phyloP scores from a whole-genome alignment of 2,797 vertebrate genomes.

The Hypotaenidia philippensis region DNA sequence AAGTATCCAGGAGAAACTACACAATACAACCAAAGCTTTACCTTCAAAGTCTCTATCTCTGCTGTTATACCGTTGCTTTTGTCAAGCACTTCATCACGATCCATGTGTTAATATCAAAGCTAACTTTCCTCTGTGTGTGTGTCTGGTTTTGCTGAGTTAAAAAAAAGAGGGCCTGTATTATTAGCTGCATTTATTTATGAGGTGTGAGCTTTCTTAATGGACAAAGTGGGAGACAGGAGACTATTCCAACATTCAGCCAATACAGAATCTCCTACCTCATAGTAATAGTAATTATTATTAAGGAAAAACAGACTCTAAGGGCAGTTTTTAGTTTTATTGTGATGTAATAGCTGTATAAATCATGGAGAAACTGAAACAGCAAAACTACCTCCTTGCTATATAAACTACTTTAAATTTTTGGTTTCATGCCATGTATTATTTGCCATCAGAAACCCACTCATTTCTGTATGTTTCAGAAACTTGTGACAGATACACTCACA shows the following conservation, averaged over 20 bases:
- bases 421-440: neutral
- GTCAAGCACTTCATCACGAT: neutral
- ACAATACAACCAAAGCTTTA: neutral
- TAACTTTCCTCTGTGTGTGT: neutral
- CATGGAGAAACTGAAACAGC: neutral
- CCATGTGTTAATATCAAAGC: neutral
- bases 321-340: neutral
- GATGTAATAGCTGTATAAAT: conserved; percentile 14
- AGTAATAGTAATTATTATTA: conserved; percentile 1
- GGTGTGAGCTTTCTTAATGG: conserved; percentile 13
- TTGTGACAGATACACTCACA: neutral
- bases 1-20: neutral
- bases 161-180: neutral
- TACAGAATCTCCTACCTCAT: neutral
- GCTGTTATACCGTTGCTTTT: neutral
- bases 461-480: neutral
- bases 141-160: neutral
- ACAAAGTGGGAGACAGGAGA: neutral
- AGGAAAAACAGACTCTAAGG: neutral
- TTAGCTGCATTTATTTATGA: conserved; percentile 47
- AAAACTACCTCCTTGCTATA: neutral
- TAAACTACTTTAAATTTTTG: neutral
- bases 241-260: neutral
- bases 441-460: neutral
- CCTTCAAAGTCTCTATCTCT: neutral